Conservation (phyloP, 1,140 invertebrate genomes). For the Archivesica marissinica region DNA sequence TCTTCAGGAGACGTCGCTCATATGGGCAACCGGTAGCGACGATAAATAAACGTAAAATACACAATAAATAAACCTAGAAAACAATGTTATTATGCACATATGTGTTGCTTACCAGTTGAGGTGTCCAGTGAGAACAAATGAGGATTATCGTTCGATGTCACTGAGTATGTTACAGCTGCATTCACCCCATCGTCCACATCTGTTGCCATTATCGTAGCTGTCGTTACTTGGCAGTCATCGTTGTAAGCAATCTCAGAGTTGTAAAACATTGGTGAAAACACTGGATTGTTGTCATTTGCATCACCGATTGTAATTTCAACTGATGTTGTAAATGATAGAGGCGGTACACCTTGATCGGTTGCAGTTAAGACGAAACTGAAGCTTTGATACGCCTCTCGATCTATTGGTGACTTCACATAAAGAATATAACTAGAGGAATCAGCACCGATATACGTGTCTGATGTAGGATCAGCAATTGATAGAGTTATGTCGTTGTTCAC, state of each 20-base stretch:
- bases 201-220: slow-evolving; percentile 68
- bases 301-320: slow-evolving; percentile 63
- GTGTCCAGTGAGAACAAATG: slow-evolving; percentile 67
- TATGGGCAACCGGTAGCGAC: no score
- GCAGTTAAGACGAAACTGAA: slow-evolving; percentile 94
- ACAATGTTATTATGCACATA: not conserved
- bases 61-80: no score
- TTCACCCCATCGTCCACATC: slow-evolving; percentile 73
- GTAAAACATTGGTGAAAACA: slow-evolving; percentile 70
- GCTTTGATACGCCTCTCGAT: slow-evolving; percentile 91
- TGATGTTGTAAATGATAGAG: slow-evolving; percentile 61
- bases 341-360: slow-evolving; percentile 81
- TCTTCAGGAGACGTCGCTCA: no score
- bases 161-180: slow-evolving; percentile 68
- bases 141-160: slow-evolving; percentile 58
- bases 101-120: slow-evolving; percentile 65
- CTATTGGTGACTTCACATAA: slow-evolving; percentile 87
- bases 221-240: slow-evolving; percentile 64
- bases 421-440: slow-evolving; percentile 90
- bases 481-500: slow-evolving; percentile 96
- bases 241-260: slow-evolving; percentile 73
- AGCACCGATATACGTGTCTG: slow-evolving; percentile 88
- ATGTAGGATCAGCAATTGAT: slow-evolving; percentile 71
- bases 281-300: slow-evolving; percentile 64
- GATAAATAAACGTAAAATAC: no score